Percentiles rank a stretch among this genome's conserved stretches.
Evolutionary conservation across 1,140 invertebrate genomes (phyloP).

Genomic region (Linepithema humile): DNA sequence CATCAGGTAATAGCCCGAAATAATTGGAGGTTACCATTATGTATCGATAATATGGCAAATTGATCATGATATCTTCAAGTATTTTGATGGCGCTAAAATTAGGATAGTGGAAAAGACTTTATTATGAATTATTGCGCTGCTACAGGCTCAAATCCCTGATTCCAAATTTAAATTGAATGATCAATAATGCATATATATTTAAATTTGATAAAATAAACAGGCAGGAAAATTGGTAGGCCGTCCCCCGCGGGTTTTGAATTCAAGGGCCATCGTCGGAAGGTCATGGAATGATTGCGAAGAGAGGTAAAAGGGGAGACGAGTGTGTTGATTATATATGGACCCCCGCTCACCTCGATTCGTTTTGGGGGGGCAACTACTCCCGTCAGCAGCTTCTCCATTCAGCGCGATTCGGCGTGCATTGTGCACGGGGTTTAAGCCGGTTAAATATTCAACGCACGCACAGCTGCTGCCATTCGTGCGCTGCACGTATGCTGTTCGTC

Average conservation of each 20-base stretch:
- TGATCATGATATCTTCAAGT: not conserved
- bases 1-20: not conserved
- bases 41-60: not conserved
- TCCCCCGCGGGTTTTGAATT: not conserved
- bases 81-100: not conserved
- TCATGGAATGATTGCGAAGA: not conserved
- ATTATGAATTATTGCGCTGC: not conserved
- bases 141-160: not conserved
- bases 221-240: not conserved
- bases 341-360: constrained; percentile 62
- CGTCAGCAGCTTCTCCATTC: constrained; percentile 44
- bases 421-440: constrained; percentile 60
- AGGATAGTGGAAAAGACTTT: not conserved
- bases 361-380: constrained; percentile 35
- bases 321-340: constrained; percentile 78
- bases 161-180: not conserved
- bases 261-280: not conserved
- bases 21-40: constrained; percentile 10
- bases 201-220: constrained; percentile 15
- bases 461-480: constrained; percentile 71
- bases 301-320: not conserved
- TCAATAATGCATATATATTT: not conserved
- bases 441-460: constrained; percentile 80
- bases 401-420: constrained; percentile 59
- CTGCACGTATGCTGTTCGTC: constrained; percentile 73